These are phyloP conservation scores for Corella eumyota DNA, from an alignment of 23 tunicate species.

Conservation along the genomic window DNA sequence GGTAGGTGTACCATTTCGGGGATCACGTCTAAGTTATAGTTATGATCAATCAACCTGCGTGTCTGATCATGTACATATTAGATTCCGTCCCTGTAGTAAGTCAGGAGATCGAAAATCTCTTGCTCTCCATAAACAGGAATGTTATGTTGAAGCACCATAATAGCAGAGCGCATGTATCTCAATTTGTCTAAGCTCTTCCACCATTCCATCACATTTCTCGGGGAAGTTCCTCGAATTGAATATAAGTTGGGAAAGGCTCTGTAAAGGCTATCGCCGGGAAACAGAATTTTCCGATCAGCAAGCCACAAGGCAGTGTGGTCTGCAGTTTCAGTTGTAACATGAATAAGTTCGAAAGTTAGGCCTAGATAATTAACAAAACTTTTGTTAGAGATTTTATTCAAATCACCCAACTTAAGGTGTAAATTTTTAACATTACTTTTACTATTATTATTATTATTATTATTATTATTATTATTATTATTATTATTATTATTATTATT, in stretches of 20 bases:
- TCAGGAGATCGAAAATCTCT: background rate
- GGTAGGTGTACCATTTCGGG: slow-evolving; percentile 8
- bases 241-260: background rate
- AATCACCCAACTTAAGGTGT: no score
- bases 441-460: no score
- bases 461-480: no score
- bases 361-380: no score
- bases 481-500: no score
- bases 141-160: background rate
- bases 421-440: no score
- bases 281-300: background rate
- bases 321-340: background rate
- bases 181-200: slow-evolving; percentile 18
- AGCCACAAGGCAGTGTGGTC: slow-evolving; percentile 1
- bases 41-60: slow-evolving; percentile 7
- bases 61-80: slow-evolving; percentile 36
- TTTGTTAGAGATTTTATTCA: no score
- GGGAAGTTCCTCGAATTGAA: background rate
- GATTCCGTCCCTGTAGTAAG: slow-evolving; percentile 12
- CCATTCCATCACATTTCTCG: background rate
- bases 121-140: slow-evolving; percentile 6
- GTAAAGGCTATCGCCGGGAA: background rate
- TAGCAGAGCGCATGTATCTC: slow-evolving; percentile 8
- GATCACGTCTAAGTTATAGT: slow-evolving; percentile 5
- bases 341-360: background rate